A percentile compares a stretch with the other conserved stretches of the same genome.
Conservation (phyloP, 2,113 vertebrate species). For the Naja naja region DNA sequence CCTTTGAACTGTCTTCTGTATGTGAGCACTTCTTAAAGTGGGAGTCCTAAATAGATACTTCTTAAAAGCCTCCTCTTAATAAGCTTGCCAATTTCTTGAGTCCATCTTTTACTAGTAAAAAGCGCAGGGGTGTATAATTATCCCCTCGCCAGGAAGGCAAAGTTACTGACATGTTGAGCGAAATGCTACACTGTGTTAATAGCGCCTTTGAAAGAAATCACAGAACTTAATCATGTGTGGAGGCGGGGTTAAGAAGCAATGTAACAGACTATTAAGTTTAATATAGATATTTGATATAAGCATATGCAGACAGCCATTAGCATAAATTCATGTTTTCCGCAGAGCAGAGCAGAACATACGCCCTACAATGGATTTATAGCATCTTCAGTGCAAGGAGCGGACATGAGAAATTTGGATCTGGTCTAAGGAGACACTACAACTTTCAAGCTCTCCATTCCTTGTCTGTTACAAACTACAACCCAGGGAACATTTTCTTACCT, state of each 20-base stretch:
- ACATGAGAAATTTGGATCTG: constrained; percentile 54
- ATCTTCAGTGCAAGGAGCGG: constrained; percentile 34
- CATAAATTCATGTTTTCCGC: constrained; percentile 96
- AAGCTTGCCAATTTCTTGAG: constrained; percentile 38
- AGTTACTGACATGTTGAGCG: constrained; percentile 90
- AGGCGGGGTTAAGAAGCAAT: constrained; percentile 99
- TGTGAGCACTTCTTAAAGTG: constrained; percentile 17
- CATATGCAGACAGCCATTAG: constrained; percentile 98
- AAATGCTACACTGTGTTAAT: constrained; percentile 94
- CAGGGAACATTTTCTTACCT: background rate
- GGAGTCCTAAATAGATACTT: constrained; percentile 22
- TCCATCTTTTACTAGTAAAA: constrained; percentile 67
- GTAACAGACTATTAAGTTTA: constrained; percentile 99
- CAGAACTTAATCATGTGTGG: constrained; percentile 99
- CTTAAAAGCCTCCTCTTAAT: constrained; percentile 42
- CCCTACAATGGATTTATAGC: constrained; percentile 65
- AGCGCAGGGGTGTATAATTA: constrained; percentile 60
- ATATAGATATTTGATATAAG: constrained; percentile 99
- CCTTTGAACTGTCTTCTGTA: constrained; percentile 9
- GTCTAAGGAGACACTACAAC: background rate
- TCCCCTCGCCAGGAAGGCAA: constrained; percentile 74
- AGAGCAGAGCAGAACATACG: constrained; percentile 70
- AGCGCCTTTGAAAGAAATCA: constrained; percentile 97
- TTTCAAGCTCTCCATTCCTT: background rate
- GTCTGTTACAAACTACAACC: background rate